These are phyloP conservation scores for Polydrusus cervinus DNA, from an alignment of 2,888 invertebrate genomes.

Conservation along the genomic window DNA sequence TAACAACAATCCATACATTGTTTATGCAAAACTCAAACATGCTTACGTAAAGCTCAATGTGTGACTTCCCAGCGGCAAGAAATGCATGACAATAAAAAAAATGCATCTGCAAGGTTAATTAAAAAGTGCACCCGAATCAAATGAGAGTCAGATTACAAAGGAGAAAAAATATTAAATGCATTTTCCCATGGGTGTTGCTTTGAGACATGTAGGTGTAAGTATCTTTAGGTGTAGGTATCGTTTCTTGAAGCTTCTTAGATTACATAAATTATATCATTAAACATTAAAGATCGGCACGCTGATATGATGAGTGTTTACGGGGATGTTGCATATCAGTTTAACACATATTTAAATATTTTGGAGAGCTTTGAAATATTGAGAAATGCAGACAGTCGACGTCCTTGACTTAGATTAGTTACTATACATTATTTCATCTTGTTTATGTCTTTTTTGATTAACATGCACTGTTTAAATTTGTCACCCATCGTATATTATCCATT, in stretches of 20 bases:
- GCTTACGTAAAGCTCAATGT: no score
- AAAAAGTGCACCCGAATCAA: constrained; percentile 31
- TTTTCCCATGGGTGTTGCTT: constrained; percentile 17
- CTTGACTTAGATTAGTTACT: no score
- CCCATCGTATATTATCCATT: no score
- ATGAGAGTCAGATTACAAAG: constrained; percentile 15
- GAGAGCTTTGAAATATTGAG: no score
- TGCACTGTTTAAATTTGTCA: no score
- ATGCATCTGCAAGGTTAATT: constrained; percentile 30
- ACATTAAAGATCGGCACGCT: neutral
- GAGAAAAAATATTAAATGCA: neutral
- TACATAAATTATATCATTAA: neutral
- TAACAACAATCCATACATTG: no score
- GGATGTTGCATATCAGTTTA: no score
- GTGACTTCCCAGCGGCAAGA: neutral
- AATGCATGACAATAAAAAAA: neutral
- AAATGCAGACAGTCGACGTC: no score
- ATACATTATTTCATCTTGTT: no score
- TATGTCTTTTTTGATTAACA: no score
- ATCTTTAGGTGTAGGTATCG: neutral
- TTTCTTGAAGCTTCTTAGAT: neutral
- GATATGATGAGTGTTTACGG: neutral
- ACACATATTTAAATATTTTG: no score
- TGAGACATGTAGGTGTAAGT: neutral
- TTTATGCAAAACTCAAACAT: no score